phyloP scores from a whole-genome alignment of 2,888 invertebrate species.

The Ormyrus rosae region DNA sequence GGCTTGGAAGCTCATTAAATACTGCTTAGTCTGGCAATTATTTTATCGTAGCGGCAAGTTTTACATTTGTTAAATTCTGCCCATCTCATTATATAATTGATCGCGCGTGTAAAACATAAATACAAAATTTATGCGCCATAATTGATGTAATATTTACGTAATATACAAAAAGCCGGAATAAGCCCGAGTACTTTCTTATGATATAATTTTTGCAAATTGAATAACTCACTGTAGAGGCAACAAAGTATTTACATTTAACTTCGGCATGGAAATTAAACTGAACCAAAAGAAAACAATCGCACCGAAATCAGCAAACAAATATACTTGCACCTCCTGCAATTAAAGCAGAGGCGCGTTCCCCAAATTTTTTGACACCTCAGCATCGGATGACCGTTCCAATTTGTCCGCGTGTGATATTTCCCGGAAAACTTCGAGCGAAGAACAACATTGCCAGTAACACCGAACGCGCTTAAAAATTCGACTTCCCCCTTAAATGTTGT shows the following conservation, averaged over 20 bases:
- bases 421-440: no score
- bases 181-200: conserved; percentile 11
- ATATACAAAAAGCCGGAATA: conserved; percentile 19
- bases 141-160: conserved; percentile 48
- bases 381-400: no score
- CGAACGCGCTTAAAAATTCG: no score
- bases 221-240: background rate
- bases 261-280: background rate
- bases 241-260: background rate
- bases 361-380: no score
- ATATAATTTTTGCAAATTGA: conserved; percentile 20
- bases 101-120: background rate
- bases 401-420: no score
- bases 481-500: no score
- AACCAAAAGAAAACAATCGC: background rate
- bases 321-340: background rate
- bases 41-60: no score
- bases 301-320: background rate
- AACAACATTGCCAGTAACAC: no score
- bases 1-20: background rate
- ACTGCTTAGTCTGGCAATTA: no score
- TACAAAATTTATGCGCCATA: conserved; percentile 11
- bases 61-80: background rate
- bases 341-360: no score
- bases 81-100: background rate